Conservation (phyloP, 1,140 invertebrate genomes). For the Saccostrea glomerata region DNA sequence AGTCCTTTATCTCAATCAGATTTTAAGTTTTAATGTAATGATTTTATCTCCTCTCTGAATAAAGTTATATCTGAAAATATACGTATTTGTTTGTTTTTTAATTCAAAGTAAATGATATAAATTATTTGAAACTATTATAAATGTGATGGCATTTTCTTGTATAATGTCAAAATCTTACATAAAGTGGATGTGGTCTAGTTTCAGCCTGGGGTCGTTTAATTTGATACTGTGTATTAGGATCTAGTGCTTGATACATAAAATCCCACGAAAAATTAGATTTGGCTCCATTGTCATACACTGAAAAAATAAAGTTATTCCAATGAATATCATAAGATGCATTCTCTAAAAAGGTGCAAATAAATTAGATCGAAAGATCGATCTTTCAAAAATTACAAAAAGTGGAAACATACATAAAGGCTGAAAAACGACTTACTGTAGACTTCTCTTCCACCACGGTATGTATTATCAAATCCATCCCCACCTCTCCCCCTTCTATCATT, state of each 20-base stretch:
- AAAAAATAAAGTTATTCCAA: not conserved
- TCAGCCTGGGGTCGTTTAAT: slow-evolving; percentile 32
- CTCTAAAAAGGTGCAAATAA: not conserved
- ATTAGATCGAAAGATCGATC: too few species aligned
- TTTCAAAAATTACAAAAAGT: too few species aligned
- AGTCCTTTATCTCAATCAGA: too few species aligned
- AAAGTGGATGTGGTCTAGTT: slow-evolving; percentile 17
- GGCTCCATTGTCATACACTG: slow-evolving; percentile 48
- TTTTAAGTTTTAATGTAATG: too few species aligned
- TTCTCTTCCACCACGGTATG: slow-evolving; percentile 23
- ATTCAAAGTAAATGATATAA: too few species aligned
- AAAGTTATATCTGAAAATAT: too few species aligned
- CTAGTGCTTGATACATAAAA: slow-evolving; percentile 49
- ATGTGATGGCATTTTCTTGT: too few species aligned
- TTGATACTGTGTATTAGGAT: slow-evolving; percentile 34
- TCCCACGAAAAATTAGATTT: slow-evolving; percentile 53
- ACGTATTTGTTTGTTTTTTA: too few species aligned
- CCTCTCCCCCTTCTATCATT: slow-evolving; percentile 7
- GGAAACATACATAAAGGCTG: too few species aligned
- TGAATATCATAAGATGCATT: not conserved
- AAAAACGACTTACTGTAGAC: slow-evolving; percentile 43
- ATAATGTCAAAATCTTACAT: not conserved
- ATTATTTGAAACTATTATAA: too few species aligned
- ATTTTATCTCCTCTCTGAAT: too few species aligned
- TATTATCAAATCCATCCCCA: slow-evolving; percentile 18